These are phyloP conservation scores for Diachasma alloeum DNA, from an alignment of 1,140 invertebrate genomes.

Conservation along the genomic window DNA sequence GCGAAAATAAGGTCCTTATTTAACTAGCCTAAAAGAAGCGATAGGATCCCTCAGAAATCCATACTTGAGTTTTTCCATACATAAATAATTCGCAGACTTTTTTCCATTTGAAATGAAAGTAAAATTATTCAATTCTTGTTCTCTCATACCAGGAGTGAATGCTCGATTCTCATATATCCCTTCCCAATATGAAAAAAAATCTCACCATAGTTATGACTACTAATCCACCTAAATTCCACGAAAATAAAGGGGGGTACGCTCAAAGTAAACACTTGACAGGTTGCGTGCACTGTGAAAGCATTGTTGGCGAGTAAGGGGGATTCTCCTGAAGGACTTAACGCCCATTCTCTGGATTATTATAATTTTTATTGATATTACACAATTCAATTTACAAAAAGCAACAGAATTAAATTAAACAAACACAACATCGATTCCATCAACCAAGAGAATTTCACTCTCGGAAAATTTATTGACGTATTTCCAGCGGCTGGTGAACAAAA, in stretches of 20 bases:
- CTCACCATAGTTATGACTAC: not conserved
- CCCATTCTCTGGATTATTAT: not conserved
- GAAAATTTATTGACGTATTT: not conserved
- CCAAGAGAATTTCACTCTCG: not conserved
- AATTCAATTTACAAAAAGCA: not conserved
- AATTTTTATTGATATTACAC: not conserved
- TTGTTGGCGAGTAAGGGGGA: not conserved
- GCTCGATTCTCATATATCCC: slow-evolving; percentile 1
- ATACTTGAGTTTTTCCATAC: too few species aligned
- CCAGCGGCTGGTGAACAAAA: not conserved
- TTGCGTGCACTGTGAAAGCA: slow-evolving; percentile 46
- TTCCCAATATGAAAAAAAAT: slow-evolving; percentile 13
- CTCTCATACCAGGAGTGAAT: not conserved
- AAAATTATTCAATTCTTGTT: too few species aligned
- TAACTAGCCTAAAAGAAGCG: too few species aligned
- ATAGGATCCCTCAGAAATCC: too few species aligned
- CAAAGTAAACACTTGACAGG: slow-evolving; percentile 52
- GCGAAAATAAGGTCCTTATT: too few species aligned
- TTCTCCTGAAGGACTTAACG: slow-evolving; percentile 5
- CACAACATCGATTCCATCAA: not conserved
- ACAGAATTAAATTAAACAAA: not conserved
- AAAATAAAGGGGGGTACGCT: not conserved
- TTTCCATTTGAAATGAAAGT: too few species aligned
- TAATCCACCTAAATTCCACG: not conserved
- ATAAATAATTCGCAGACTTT: too few species aligned